Evolutionary conservation across 2,888 invertebrate species (phyloP), one percentile per base, ranked within the genome.

Genomic region (Chymomyza procnemis): DNA sequence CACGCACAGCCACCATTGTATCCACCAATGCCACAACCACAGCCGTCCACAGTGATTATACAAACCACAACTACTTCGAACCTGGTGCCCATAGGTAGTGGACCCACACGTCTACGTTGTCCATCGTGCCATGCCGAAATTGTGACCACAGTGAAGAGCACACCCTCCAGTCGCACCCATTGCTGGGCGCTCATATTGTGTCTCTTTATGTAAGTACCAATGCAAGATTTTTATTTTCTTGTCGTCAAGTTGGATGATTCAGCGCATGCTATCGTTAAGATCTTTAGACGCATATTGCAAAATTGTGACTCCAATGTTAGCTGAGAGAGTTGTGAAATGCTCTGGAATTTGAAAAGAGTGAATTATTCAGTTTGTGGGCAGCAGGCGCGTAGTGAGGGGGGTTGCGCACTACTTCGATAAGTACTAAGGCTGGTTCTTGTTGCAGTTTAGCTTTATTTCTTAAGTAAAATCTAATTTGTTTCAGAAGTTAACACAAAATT

Each of bases 111-210:
- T 19, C 74, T 91, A 8, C 79, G 86, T 2, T 93, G 93, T 67
- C 92, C 92, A 0, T 92, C 92, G 1, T 93, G 93, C 71, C 89
- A 88, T 3, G 90, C 91, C 0, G 90, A 90, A 18, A 89, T 93
- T 12, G 75, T 91, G 58, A 92, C 92, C 18, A 91, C 89, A 48
- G 89, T 93, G 0, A 86, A 79, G 71, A 88, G 88, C 67, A 80
- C 87, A 4, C 80, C 90, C 14, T 89, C 82, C 4, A 74, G 87
- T 4, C 87, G 87, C 19, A 90, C 90, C 0, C 90, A 90, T 66
- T 80, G 88, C 68, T 89, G 88, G 87, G 90, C 90, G 3, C 66
- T 90, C 22, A 56, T 88, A 4, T 65, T 91, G 3, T 91, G 88
- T 60, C 75, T 89, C 0, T 83, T 89, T 57, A 66, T 88, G 90